phyloP scores from a whole-genome alignment of 2,113 vertebrate genomes.

The Macheiramphus alcinus region DNA sequence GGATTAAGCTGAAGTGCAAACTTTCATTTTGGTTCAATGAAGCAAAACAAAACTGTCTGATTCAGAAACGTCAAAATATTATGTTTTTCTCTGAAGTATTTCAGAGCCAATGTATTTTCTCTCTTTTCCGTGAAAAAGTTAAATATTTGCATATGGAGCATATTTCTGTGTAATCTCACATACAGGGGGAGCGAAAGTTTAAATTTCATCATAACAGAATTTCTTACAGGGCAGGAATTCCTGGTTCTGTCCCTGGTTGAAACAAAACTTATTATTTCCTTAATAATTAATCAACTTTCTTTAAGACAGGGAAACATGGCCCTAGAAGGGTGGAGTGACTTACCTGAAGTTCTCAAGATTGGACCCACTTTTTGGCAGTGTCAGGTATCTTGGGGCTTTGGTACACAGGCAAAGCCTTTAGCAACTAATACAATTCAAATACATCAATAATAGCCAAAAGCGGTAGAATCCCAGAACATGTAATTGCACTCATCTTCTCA shows the following conservation, averaged over 20 bases:
- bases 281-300: neutral
- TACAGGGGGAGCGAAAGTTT: neutral
- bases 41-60: neutral
- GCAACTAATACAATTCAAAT: neutral
- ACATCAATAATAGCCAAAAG: neutral
- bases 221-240: neutral
- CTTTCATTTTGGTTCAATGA: neutral
- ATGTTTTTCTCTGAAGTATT: neutral
- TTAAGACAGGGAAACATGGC: neutral
- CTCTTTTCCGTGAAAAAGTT: neutral
- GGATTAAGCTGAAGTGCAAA: neutral
- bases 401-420: neutral
- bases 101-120: neutral
- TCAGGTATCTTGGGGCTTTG: neutral
- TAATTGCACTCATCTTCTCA: neutral
- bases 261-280: neutral
- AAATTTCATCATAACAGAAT: neutral
- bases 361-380: neutral
- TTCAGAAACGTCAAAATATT: constrained; percentile 1
- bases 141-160: constrained; percentile 5
- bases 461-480: neutral
- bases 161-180: neutral
- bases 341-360: neutral
- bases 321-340: neutral
- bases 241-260: neutral